These are phyloP conservation scores for Acyrthosiphon pisum DNA, from an alignment of 1,140 invertebrate species.

Conservation along the genomic window DNA sequence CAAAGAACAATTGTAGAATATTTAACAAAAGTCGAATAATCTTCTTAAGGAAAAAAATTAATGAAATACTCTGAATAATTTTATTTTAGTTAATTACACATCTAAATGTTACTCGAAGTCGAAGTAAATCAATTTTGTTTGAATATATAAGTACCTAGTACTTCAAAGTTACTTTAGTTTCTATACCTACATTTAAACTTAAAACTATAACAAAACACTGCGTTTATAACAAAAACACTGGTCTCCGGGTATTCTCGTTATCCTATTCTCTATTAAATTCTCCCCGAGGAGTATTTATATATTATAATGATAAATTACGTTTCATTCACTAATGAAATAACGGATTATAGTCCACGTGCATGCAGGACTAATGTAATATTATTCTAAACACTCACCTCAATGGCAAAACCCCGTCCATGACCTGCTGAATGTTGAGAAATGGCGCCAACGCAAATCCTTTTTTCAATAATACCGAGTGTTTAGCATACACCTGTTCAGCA, in stretches of 20 bases:
- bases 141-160: not conserved
- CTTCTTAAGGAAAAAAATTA: not conserved
- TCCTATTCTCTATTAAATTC: not conserved
- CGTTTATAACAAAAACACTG: not conserved
- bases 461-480: constrained; percentile 41
- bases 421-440: constrained; percentile 39
- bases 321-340: not conserved
- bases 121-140: not conserved
- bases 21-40: not conserved
- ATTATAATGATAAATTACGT: not conserved
- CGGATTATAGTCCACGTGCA: not conserved
- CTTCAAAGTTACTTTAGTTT: not conserved
- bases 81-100: not conserved
- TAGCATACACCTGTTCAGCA: constrained; percentile 21
- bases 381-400: constrained; percentile 41
- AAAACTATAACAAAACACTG: constrained; percentile 6
- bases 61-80: not conserved
- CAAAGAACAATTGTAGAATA: not conserved
- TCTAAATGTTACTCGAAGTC: too few species aligned
- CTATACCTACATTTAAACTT: not conserved
- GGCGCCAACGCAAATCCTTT: constrained; percentile 52
- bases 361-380: constrained; percentile 7
- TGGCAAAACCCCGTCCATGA: constrained; percentile 32
- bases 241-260: not conserved
- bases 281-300: not conserved